Evolutionary conservation across 2,113 vertebrate species (phyloP), one percentile per base, ranked within the genome.

Genomic region (Pseudopipra pipra): DNA sequence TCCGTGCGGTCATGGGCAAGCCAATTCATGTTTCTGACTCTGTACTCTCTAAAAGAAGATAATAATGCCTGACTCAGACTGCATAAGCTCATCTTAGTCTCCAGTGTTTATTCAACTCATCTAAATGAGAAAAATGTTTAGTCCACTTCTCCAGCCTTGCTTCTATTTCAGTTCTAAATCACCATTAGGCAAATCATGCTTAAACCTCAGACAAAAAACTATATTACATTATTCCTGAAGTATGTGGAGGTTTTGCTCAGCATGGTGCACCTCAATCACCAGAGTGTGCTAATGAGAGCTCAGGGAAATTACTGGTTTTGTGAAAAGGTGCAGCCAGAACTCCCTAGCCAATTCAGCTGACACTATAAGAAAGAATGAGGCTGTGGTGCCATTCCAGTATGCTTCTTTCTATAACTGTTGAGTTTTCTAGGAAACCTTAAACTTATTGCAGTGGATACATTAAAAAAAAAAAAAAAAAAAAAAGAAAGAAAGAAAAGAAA

Each of bases 1-100:
- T 91, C 81, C 79, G 67, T 77, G 87, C 70, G 85, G 87, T 82
- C 82, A 91, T 8, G 55, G 91, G 67, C 94, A 96, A 96, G 93
- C 51, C 75, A 95, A 77, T 85, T 89, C 91, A 59, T 94, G 96
- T 85, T 87, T 87, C 74, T 80, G 75, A 88, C 85, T 91, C 55
- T 31, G 43, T 77, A 31, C n/a, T 73, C 72, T 63, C 46, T 90
- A 71, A 77, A 87, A 90, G 63, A 73, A 46, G 63, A 85, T 96
- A 96, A 91, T 70, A 88, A 74, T 35, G 39, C 47, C 71, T 95
- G 90, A 94, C 87, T 96, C 91, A 82, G 70, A 11, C 82, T 89
- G 75, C 39, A 39, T 43, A 89, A 91, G 59, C 55, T 93, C 77
- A 52, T 87, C 75, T 73, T 76, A 76, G 74, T 75, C 67, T 7